A percentile compares a stretch with the other conserved stretches of the same genome.
Evolutionary conservation across 2,113 vertebrate genomes (phyloP).

Genomic region (Hepsetus odoe): DNA sequence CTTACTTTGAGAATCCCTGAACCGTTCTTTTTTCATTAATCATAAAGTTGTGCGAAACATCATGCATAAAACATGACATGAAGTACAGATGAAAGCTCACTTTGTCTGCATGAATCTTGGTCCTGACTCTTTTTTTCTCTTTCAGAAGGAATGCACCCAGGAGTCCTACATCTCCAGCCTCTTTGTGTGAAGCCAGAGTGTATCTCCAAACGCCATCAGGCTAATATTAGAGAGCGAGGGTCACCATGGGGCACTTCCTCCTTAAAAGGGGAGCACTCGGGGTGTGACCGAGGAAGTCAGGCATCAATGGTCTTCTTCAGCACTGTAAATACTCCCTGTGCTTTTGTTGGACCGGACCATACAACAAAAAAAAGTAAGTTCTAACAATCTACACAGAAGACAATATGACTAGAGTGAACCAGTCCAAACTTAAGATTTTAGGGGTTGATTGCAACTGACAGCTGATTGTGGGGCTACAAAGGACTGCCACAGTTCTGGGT

Average conservation of each 20-base stretch:
- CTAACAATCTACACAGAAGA: conserved; percentile 45
- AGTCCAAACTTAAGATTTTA: neutral
- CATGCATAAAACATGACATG: neutral
- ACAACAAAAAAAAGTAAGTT: conserved; percentile 41
- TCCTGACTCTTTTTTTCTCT: neutral
- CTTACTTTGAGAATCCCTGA: neutral
- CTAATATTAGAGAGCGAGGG: conserved; percentile 41
- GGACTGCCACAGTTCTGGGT: neutral
- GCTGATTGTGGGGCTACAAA: neutral
- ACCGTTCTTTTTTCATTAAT: neutral
- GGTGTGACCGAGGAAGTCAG: conserved; percentile 53
- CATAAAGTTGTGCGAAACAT: neutral
- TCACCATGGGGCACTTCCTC: conserved; percentile 47
- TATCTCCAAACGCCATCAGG: conserved; percentile 35
- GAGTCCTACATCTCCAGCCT: conserved; percentile 12
- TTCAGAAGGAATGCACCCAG: conserved; percentile 8
- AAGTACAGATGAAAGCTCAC: neutral
- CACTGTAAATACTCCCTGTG: conserved; percentile 54
- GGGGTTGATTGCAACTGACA: neutral
- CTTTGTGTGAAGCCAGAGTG: conserved; percentile 34
- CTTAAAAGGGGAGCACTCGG: conserved; percentile 40
- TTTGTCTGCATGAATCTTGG: conserved; percentile 6
- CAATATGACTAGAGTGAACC: neutral
- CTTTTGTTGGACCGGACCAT: conserved; percentile 56
- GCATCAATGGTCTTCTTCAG: conserved; percentile 54